These are phyloP conservation scores for Proteles cristata DNA, from an alignment of 2,113 vertebrate species.

Conservation along the genomic window DNA sequence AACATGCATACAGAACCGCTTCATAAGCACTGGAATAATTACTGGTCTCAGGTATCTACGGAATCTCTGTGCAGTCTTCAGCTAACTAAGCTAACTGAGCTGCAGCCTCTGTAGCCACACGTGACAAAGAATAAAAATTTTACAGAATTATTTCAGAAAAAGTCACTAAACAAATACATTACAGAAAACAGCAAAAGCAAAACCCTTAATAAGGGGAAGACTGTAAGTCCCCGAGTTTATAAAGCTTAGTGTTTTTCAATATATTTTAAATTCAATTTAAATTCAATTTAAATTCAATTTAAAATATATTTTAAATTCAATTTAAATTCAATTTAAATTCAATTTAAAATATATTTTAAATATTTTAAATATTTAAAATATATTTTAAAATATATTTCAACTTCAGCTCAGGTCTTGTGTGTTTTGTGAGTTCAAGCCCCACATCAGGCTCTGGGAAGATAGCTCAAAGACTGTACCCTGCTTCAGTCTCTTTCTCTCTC, in stretches of 20 bases:
- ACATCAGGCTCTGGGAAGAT: no score
- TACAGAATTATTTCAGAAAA: not conserved
- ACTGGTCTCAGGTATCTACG: not conserved
- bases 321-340: no score
- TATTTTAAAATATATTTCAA: no score
- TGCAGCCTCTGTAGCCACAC: not conserved
- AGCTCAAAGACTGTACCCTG: no score
- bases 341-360: no score
- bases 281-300: no score
- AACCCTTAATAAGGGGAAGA: not conserved
- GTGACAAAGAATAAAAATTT: not conserved
- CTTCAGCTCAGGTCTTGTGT: no score
- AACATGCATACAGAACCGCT: not conserved
- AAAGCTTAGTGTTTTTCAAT: not conserved
- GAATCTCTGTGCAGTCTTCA: not conserved
- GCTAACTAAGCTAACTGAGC: not conserved
- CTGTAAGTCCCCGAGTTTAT: not conserved
- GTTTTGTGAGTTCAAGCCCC: no score
- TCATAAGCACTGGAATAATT: not conserved
- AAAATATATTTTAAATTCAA: no score
- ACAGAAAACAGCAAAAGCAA: not conserved
- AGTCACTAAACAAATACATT: not conserved
- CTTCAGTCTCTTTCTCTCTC: no score
- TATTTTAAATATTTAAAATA: no score
- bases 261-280: no score